Base-by-base conservation (phyloP, 2,113 vertebrate genomes). In the Garra rufa region DNA sequence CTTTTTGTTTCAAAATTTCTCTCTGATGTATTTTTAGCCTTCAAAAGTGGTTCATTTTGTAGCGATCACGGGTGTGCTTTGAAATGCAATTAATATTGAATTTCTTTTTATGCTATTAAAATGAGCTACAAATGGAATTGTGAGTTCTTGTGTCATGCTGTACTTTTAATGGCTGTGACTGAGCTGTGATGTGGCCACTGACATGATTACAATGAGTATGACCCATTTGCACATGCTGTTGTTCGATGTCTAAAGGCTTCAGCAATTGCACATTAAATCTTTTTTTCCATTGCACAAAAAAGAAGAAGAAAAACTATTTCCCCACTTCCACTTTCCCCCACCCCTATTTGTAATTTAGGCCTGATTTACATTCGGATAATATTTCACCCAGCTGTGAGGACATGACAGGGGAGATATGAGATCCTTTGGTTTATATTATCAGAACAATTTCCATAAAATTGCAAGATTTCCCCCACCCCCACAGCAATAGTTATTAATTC, bases 161-260 rank as follows among this genome's bases (percentile, higher is more conserved):
- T 50, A 48, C 44, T 26, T 48, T 50, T 15, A 74, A 19, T 74
- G 14, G 8, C 7, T 50, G 71, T 28, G 57, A 41, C 30, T 34
- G 30, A 78, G 74, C n/a, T 26, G 70, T 43, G 19, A 26, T 1
- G 9, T 9, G 2, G 9, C 50, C 43, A 21, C 59, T 61, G 89
- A 65, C 28, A 30, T 1, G 0, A 67, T 89, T 79, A 65, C 77
- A 89, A 87, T 85, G 67, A 81, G 48, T 71, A n/a, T 15, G 8
- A 57, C 83, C 88, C 70, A 90, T 90, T 85, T 91, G 77, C 88
- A 91, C 19, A 70, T 41, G 19, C 19, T 70, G 19, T 2, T 4
- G 9, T 70, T n/a, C 38, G 4, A 26, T n/a, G 41, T 63, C 44
- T 70, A 67, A 48, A 28, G 57, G 55, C 19, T 30, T 19, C 83